Percentiles rank a stretch among this genome's conserved stretches.
Conservation (phyloP, 1,140 invertebrate species). For the Drosophila triauraria region DNA sequence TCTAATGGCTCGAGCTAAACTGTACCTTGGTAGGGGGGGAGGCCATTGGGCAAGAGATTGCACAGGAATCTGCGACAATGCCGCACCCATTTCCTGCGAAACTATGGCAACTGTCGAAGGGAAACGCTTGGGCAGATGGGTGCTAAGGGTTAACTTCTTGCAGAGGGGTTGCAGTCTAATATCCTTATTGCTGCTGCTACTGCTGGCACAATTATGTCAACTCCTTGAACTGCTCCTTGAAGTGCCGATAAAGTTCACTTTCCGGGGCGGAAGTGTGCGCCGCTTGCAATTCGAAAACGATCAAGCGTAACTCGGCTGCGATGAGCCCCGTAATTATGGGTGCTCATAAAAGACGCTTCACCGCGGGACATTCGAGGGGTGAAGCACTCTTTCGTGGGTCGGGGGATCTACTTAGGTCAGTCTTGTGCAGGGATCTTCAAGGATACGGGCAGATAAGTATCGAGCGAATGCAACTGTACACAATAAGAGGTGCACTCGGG, state of each 20-base stretch:
- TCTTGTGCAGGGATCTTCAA: slow-evolving; percentile 26
- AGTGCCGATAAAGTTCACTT: slow-evolving; percentile 48
- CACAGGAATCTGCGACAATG: slow-evolving; percentile 54
- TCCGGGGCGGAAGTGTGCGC: slow-evolving; percentile 65
- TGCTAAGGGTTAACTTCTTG: slow-evolving; percentile 60
- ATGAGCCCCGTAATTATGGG: slow-evolving; percentile 72
- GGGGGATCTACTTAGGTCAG: slow-evolving; percentile 10
- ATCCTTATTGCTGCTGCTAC: slow-evolving; percentile 9
- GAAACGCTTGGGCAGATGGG: slow-evolving; percentile 26
- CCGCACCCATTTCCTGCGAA: slow-evolving; percentile 65
- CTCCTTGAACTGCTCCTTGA: slow-evolving; percentile 66
- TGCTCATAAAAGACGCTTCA: slow-evolving; percentile 52
- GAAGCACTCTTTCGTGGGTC: slow-evolving; percentile 8
- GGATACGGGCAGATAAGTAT: slow-evolving; percentile 46
- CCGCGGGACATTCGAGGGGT: slow-evolving; percentile 52
- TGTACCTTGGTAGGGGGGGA: slow-evolving; percentile 48
- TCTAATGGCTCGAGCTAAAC: slow-evolving; percentile 51
- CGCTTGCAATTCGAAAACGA: slow-evolving; percentile 79
- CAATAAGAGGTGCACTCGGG: slow-evolving; percentile 25
- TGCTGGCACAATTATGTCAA: slow-evolving; percentile 82
- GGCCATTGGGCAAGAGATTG: slow-evolving; percentile 21
- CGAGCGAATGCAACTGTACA: slow-evolving; percentile 8
- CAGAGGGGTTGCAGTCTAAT: slow-evolving; percentile 34
- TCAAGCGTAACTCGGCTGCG: slow-evolving; percentile 70
- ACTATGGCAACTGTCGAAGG: slow-evolving; percentile 46